Evolutionary conservation across 2,888 invertebrate genomes (phyloP), one percentile per base, ranked within the genome.

Genomic region (Poecilus cupreus): DNA sequence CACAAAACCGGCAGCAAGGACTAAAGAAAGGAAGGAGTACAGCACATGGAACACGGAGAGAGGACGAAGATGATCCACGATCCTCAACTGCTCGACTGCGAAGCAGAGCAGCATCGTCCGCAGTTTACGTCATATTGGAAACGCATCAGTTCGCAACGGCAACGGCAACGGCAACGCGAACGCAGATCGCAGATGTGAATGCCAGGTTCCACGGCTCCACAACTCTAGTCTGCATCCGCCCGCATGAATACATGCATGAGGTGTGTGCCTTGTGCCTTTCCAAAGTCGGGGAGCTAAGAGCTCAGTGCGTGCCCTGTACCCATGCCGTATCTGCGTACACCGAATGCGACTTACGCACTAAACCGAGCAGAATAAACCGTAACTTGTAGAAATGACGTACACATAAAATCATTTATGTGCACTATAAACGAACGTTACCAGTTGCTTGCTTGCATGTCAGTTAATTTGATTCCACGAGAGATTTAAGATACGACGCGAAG

Each of bases 231-330:
- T 80, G 79, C 70, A 79, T 72, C 43, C 57, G 39, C 51, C 72
- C 37, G 78, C 83, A 85, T 84, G 84, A 84, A 85, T 84, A 83
- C 84, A 85, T 85, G 84, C 81, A 85, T 85, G 83, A 84, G 82
- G 54, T 83, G 82, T 81, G 82, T 51, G 51, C 20, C 51, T 13
- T 24, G 26, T 57, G 24, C 22, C 24, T 22, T 11, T 57, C 26
- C 26, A 20, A 57, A 57, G 6, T n/a, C 57, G 57, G 0, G 0
- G 51, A 54, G 20, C 20, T 10, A 18, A n/a, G 10, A 57, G 24
- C 13, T 57, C 8, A 22, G 57, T 51, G 57, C 57, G 26, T 32
- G 18, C n/a, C 24, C 32, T 8, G 32, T 32, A n/a, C n/a, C n/a
- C n/a, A n/a, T 57, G 22, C n/a, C 57, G 57, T 57, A 57, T 24